Percentiles rank a stretch among this genome's conserved stretches.
Evolutionary conservation across 2,113 vertebrate species (phyloP).

Genomic region (Dicerorhinus sumatrensis): DNA sequence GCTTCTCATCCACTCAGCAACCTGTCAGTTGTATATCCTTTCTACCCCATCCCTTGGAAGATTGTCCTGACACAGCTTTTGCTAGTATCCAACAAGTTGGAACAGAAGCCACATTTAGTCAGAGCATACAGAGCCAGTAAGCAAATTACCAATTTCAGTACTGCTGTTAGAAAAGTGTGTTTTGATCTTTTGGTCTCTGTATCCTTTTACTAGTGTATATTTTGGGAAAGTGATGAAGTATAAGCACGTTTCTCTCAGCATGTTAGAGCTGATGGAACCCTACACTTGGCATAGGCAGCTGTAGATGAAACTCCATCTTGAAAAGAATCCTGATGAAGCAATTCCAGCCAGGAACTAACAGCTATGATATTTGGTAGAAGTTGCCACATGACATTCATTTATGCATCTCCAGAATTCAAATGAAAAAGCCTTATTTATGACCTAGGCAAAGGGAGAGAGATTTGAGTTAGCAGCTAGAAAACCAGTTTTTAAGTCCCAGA

Average conservation of each 20-base stretch:
- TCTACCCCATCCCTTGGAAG: conserved; percentile 19
- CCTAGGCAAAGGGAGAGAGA: conserved; percentile 8
- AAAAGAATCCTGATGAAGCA: conserved; percentile 5
- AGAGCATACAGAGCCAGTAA: background rate
- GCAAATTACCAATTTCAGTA: conserved; percentile 12
- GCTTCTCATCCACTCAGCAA: conserved; percentile 75
- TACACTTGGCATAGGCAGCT: conserved; percentile 50
- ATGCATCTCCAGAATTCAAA: background rate
- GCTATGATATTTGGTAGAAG: conserved; percentile 19
- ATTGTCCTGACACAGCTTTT: conserved; percentile 60
- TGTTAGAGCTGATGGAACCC: conserved; percentile 41
- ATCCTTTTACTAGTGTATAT: conserved; percentile 55
- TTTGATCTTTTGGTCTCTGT: conserved; percentile 9
- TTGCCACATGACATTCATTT: background rate
- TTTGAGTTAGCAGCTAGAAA: conserved; percentile 44
- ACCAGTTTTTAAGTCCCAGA: background rate
- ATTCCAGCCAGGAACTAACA: background rate
- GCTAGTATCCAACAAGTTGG: conserved; percentile 61
- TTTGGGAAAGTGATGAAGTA: conserved; percentile 65
- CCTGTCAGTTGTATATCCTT: conserved; percentile 16
- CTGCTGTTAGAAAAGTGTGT: background rate
- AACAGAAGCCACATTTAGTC: conserved; percentile 57
- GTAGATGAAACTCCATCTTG: conserved; percentile 49
- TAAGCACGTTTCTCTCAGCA: background rate
- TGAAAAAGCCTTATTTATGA: conserved; percentile 39